Evolutionary conservation across 2,888 invertebrate genomes (phyloP).

Genomic region (Cloeon dipterum): DNA sequence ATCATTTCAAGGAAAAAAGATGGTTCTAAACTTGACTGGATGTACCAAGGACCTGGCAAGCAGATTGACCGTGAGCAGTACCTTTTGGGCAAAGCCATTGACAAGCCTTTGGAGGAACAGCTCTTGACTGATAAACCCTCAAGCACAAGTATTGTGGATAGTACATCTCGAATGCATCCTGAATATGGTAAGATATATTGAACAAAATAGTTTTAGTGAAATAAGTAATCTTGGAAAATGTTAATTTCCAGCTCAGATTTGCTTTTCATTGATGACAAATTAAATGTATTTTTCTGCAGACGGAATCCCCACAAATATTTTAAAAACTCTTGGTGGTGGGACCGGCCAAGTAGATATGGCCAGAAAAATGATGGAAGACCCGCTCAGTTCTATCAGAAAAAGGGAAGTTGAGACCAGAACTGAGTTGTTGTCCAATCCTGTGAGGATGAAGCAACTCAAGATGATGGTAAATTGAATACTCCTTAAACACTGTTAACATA

Average conservation of each 20-base stretch:
- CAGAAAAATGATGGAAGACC: constrained; percentile 83
- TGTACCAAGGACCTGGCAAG: constrained; percentile 46
- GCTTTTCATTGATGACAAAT: too few species aligned
- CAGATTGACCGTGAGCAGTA: constrained; percentile 67
- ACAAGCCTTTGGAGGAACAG: constrained; percentile 48
- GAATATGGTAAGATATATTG: neutral
- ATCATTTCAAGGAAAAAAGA: constrained; percentile 10
- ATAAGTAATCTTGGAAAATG: too few species aligned
- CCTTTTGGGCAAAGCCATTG: constrained; percentile 57
- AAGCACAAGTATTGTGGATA: neutral
- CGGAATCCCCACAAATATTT: neutral
- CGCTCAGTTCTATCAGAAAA: constrained; percentile 68
- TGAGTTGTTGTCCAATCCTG: constrained; percentile 72
- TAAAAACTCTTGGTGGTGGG: constrained; percentile 15
- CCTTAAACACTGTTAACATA: constrained; percentile 2
- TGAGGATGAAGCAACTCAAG: constrained; percentile 68
- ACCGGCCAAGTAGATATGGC: constrained; percentile 61
- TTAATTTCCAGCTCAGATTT: too few species aligned
- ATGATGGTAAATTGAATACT: constrained; percentile 38
- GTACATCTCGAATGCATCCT: neutral
- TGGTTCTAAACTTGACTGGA: constrained; percentile 50
- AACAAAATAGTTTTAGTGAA: too few species aligned
- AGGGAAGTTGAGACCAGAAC: constrained; percentile 70
- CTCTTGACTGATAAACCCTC: constrained; percentile 32
- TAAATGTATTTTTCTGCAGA: too few species aligned